These are phyloP conservation scores for Pitangus sulphuratus DNA, from an alignment of 2,797 vertebrate species.

Conservation along the genomic window DNA sequence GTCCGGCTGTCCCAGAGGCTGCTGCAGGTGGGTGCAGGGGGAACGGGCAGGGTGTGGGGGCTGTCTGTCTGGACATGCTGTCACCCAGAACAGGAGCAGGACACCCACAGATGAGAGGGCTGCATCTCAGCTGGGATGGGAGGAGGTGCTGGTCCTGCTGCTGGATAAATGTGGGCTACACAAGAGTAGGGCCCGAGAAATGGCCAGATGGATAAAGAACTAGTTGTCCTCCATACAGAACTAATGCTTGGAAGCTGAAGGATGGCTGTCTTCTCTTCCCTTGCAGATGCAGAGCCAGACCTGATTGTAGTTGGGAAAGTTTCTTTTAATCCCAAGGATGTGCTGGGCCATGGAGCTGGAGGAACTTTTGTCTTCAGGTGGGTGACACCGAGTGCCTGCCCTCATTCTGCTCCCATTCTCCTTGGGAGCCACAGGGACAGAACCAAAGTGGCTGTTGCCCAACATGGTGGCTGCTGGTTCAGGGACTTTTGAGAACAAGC, in stretches of 20 bases:
- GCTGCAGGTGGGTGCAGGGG: slow-evolving; percentile 8
- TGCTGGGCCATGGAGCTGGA: slow-evolving; percentile 90
- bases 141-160: not conserved
- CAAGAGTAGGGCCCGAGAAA: not conserved
- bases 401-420: not conserved
- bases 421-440: not conserved
- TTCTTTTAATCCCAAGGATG: slow-evolving; percentile 86
- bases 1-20: fast-evolving
- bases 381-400: not conserved
- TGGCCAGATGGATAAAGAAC: not conserved
- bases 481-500: not conserved
- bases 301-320: slow-evolving; percentile 90
- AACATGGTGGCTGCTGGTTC: fast-evolving
- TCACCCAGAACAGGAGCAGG: not conserved
- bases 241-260: not conserved
- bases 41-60: not conserved
- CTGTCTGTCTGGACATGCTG: not conserved
- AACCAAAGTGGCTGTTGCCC: not conserved
- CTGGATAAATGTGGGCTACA: not conserved
- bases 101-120: not conserved
- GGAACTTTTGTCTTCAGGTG: slow-evolving; percentile 95
- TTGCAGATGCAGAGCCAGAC: slow-evolving; percentile 70
- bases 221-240: not conserved
- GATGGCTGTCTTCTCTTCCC: not conserved
- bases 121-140: not conserved